Base-by-base conservation (phyloP, 2,888 invertebrate species). In the Adela reaumurella region DNA sequence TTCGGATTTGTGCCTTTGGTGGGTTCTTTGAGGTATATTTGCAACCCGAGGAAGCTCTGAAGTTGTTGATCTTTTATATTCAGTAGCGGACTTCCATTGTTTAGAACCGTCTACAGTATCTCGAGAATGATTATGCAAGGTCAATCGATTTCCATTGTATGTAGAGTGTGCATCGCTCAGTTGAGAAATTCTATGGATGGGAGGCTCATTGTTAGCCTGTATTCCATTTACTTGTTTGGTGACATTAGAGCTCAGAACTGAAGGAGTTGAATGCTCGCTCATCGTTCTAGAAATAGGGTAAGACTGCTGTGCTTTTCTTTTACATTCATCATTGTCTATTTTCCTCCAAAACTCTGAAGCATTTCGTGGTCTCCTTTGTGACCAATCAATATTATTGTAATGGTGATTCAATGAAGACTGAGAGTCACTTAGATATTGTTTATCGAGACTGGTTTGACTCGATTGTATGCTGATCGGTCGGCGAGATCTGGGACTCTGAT, bases 401-500 rank as follows among this genome's bases (percentile, higher is more conserved):
- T 18, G 43, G 19, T 45, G 51, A 51, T 64, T 67, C 49, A 67
- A 56, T 29, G 71, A 65, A 29, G 78, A 64, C 60, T 81, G 80
- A 14, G 80, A 76, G 58, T 81, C 81, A 60, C 77, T 81, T 56
- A 80, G 61, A 59, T 80, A 80, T 58, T 77, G 72, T 53, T 72
- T 68, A 57, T 74, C 74, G 51, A 62, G 58, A 52, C 70, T 71
- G 54, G 68, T 71, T 62, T 68, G 71, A 61, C 71, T 72, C 63
- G 71, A 65, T 62, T 86, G 77, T 52, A 89, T 82, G 58, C 87
- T 85, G 56, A 90, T 87, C 28, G 89, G 89, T 60, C 86, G 83
- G 43, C 89, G 71, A 51, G 89, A 89, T 58, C 89, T 76, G 0
- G 89, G 89, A 52, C 84, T 84, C 55, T 86, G 85, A 67, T 89